Percentiles rank a stretch among this genome's conserved stretches.
phyloP scores from a whole-genome alignment of 2,797 vertebrate species.

The Gila robusta region DNA sequence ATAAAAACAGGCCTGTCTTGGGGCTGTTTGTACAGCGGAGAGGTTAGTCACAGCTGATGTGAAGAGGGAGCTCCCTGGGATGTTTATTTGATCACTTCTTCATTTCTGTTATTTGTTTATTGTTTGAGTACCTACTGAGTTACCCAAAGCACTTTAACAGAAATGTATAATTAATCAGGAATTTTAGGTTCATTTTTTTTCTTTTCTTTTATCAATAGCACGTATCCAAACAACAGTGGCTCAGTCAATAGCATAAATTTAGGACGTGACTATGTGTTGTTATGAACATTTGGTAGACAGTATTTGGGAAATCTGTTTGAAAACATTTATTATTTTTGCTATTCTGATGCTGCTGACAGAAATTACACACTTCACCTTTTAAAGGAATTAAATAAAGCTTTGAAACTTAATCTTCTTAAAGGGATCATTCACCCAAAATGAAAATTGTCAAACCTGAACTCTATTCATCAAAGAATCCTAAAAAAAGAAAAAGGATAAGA shows the following conservation, averaged over 20 bases:
- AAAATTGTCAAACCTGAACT: neutral
- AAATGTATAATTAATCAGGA: conserved; percentile 57
- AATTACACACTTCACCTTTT: neutral
- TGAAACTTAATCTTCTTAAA: neutral
- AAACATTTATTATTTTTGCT: neutral
- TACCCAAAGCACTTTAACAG: conserved; percentile 51
- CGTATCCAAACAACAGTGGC: neutral
- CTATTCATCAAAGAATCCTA: neutral
- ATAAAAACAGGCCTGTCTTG: conserved; percentile 55
- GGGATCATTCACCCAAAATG: neutral
- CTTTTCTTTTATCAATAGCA: conserved; percentile 44
- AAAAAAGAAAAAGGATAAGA: neutral
- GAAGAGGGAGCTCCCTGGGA: conserved; percentile 56
- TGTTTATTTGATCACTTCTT: conserved; percentile 61
- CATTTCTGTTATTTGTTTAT: conserved; percentile 67
- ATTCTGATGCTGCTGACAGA: neutral
- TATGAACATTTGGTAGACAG: neutral
- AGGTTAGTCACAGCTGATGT: conserved; percentile 55
- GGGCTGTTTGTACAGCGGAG: conserved; percentile 61
- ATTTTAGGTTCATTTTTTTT: conserved; percentile 61
- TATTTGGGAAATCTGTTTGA: neutral
- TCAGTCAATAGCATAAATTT: neutral
- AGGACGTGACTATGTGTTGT: neutral
- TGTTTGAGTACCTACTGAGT: conserved; percentile 60
- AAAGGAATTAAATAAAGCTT: neutral